phyloP scores from a whole-genome alignment of 1,140 invertebrate species.

The Papilio helenus region DNA sequence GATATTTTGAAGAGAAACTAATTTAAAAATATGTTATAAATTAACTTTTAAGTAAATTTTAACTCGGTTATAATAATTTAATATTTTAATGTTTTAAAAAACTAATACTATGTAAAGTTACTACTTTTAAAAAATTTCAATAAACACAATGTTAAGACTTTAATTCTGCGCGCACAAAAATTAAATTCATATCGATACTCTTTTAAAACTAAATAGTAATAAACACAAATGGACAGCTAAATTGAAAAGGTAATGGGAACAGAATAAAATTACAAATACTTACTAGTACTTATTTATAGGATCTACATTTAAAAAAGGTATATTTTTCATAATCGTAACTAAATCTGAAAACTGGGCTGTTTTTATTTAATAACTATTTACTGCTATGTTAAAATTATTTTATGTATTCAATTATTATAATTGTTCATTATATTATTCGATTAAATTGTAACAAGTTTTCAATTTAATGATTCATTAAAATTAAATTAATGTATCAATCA shows the following conservation, averaged over 20 bases:
- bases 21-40: slow-evolving; percentile 48
- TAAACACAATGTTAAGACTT: background rate
- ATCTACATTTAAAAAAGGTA: background rate
- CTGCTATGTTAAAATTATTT: too few relatives aligned
- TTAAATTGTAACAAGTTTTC: too few relatives aligned
- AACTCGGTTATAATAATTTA: background rate
- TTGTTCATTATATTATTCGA: too few relatives aligned
- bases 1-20: slow-evolving; percentile 40
- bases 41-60: slow-evolving; percentile 1
- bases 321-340: background rate
- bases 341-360: background rate
- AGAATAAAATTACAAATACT: background rate
- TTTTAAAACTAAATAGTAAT: background rate
- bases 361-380: background rate
- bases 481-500: background rate
- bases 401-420: background rate
- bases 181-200: background rate
- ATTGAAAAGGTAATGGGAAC: background rate
- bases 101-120: too few relatives aligned
- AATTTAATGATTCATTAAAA: background rate
- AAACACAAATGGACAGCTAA: background rate
- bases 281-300: background rate
- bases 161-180: background rate
- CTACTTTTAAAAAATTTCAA: too few relatives aligned
- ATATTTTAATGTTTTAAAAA: background rate